Evolutionary conservation across 2,888 invertebrate genomes (phyloP), one percentile per base, ranked within the genome.

Genomic region (Mystacides longicornis): DNA sequence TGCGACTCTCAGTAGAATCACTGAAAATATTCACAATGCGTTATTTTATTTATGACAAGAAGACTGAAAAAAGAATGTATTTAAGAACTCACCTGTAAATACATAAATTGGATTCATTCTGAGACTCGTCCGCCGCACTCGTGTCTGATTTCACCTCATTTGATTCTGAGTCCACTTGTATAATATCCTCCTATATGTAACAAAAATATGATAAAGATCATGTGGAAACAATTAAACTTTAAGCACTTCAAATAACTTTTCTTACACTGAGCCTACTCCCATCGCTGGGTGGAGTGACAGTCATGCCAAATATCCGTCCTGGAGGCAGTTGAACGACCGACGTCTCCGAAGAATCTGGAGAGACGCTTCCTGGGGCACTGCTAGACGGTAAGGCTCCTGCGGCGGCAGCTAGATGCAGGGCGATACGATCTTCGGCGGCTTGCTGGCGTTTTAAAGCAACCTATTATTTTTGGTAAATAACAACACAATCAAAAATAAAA

Each of bases 381-480:
- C 73, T 65, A 0, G 75, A 71, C 1, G 77, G 75, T 0, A 75
- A 72, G 1, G 77, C 77, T 23, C 72, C 76, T 61, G 77, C 76
- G 11, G 77, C 77, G n/a, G 92, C 88, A 18, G 94, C 87, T 65
- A 97, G 78, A 52, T 94, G 92, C 55, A 96, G 74, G 0, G 96
- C 96, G 63, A 96, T 94, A 54, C 94, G 94, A 69, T 97, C 96
- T 75, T 97, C 96, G 0, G 95, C 95, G 0, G 96, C 96, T 75
- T 97, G 96, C 69, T 96, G 95, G 14, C 97, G 79, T 74, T 97
- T 97, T 55, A 97, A 71, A 2, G 97, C 96, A 21, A 97, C 94
- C 92, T 93, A 64, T n/a, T n/a, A n/a, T n/a, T n/a, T n/a, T n/a
- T n/a, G n/a, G n/a, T n/a, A n/a, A n/a, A n/a, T n/a, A n/a, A n/a